Base-by-base conservation (phyloP, 1,140 invertebrate genomes). In the Platyscapa corneri region DNA sequence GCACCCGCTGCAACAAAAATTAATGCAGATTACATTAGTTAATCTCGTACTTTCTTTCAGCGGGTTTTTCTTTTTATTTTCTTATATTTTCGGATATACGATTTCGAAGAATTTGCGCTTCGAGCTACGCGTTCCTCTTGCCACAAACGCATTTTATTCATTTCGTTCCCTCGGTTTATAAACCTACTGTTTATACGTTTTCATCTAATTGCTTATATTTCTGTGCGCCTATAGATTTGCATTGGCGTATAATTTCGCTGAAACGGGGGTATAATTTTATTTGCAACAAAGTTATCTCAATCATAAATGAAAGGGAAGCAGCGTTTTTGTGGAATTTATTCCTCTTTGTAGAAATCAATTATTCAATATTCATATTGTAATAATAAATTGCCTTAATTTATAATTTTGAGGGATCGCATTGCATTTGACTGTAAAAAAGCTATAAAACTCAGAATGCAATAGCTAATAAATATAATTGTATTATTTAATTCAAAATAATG, bases 1-100 rank as follows among this genome's bases (percentile, higher is more conserved):
- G 96, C 91, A 97, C 96, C 91, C 95, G 95, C 96, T 97, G 95
- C 18, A 94, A 95, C 86, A 80, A 3, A 85, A 72, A 79, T 70
- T 60, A 42, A 42, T n/a, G 23, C 37, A n/a, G 1, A 42, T 74
- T 74, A 3, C 23, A n/a, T 42, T 6, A 74, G 20, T 74, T 42
- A 39, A 39, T 30, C 23, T 8, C 42, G 1, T 42, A 10, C 23
- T 74, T 70, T 72, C 3, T 39, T 42, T 42, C n/a, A 72, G 14
- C 23, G 67, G 3, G 32, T 42, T 42, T 74, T 42, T 39, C n/a
- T 42, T 32, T 32, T 7, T 27, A 3, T 16, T 32, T 10, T 64
- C 14, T 34, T 20, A 27, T 27, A 14, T 2, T 27, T 27, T 60
- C 1, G 23, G 56, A 27, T 60, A 27, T 27, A 27, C 3, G 56